These are phyloP conservation scores for Oreotrochilus melanogaster DNA, from an alignment of 2,113 vertebrate species.

Conservation along the genomic window DNA sequence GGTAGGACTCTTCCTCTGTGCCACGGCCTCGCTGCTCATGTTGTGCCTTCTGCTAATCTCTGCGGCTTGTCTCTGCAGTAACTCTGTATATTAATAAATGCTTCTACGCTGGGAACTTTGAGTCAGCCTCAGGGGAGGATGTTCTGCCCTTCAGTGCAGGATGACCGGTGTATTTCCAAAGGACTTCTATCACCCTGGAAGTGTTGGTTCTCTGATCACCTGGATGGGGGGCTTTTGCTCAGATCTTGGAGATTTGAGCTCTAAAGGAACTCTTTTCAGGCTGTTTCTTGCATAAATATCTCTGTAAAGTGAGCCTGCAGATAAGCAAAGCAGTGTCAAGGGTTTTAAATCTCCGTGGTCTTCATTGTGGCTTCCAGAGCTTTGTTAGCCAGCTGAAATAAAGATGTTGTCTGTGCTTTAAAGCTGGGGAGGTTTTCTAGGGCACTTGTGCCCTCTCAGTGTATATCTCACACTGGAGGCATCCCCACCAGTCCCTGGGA, in stretches of 20 bases:
- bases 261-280: conserved; percentile 7
- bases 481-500: neutral
- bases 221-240: neutral
- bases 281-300: neutral
- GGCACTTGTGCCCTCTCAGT: neutral
- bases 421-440: neutral
- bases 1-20: neutral
- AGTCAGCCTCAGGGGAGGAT: neutral
- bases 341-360: neutral
- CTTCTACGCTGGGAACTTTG: neutral
- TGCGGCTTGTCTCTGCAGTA: neutral
- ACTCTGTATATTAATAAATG: neutral
- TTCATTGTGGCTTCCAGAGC: neutral
- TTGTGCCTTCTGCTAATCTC: neutral
- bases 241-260: conserved; percentile 5
- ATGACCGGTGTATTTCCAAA: neutral
- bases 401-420: neutral
- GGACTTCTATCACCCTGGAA: neutral
- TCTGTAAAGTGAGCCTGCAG: neutral
- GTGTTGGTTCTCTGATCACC: neutral
- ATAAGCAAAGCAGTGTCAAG: neutral
- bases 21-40: neutral
- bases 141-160: neutral
- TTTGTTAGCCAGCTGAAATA: neutral
- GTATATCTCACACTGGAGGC: accelerated